Percentiles rank a stretch among this genome's conserved stretches.
Evolutionary conservation across 2,113 vertebrate species (phyloP).

Genomic region (Trochalopteron elliotii): DNA sequence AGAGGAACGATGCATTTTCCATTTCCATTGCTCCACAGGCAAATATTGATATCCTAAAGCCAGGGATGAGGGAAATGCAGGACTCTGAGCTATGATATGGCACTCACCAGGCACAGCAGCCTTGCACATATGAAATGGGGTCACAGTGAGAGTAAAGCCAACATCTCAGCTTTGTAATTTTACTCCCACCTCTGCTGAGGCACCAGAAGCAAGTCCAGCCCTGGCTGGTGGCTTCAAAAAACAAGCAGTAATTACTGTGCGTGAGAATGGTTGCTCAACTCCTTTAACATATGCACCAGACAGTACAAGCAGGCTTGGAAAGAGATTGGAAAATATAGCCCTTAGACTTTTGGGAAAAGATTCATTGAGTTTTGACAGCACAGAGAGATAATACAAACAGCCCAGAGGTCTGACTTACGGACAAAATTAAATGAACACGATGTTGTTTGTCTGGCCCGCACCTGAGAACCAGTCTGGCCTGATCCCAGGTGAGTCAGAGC

Average conservation of each 20-base stretch:
- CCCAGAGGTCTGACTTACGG: neutral
- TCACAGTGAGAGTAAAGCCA: neutral
- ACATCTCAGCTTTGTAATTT: neutral
- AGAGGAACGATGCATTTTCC: neutral
- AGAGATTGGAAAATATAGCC: neutral
- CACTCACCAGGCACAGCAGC: neutral
- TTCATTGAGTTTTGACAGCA: neutral
- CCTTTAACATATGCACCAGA: neutral
- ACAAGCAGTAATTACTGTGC: neutral
- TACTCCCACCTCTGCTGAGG: neutral
- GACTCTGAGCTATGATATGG: neutral
- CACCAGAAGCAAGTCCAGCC: neutral
- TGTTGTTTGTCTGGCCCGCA: neutral
- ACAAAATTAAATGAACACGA: neutral
- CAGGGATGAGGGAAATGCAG: neutral
- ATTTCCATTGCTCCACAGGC: neutral
- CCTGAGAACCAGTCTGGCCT: neutral
- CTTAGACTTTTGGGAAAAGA: neutral
- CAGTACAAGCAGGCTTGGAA: neutral
- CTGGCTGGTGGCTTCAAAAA: neutral
- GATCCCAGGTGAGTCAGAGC: neutral
- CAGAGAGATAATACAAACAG: neutral
- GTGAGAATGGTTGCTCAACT: neutral
- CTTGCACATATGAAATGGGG: accelerated
- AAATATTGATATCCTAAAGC: neutral